These are phyloP conservation scores for Xestia xanthographa DNA, from an alignment of 2,888 invertebrate genomes.

Conservation along the genomic window DNA sequence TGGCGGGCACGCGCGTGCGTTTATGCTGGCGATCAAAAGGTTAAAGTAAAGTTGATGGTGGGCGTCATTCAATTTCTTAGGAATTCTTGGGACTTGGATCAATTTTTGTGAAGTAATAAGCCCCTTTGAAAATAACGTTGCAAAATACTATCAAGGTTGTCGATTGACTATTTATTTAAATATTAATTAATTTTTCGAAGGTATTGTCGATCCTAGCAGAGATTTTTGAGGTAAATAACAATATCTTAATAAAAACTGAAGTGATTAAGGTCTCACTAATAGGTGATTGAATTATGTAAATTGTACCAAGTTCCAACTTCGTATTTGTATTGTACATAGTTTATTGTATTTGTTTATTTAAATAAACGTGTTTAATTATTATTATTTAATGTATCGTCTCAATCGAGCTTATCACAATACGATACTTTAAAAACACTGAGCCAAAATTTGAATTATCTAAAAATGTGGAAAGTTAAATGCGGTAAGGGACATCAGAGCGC, in stretches of 20 bases:
- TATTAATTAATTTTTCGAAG: neutral
- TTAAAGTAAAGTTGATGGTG: conserved; percentile 2
- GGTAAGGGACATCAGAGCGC: neutral
- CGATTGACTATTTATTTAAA: neutral
- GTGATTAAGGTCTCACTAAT: neutral
- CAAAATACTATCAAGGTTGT: neutral
- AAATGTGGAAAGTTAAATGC: neutral
- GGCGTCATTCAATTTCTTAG: conserved; percentile 20
- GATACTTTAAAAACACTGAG: neutral
- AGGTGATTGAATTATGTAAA: conserved; percentile 6
- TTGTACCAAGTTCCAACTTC: conserved; percentile 14
- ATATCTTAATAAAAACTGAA: neutral
- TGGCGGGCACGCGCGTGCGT: too few relatives aligned
- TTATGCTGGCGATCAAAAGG: too few relatives aligned
- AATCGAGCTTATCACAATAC: conserved; percentile 29
- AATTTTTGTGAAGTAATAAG: conserved; percentile 29
- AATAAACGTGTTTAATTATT: conserved; percentile 26
- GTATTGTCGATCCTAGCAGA: neutral
- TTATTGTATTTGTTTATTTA: conserved; percentile 51
- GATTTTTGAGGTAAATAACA: neutral
- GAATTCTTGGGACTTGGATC: conserved; percentile 12
- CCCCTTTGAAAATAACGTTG: neutral
- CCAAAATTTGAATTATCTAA: conserved; percentile 33
- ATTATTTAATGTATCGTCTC: conserved; percentile 21
- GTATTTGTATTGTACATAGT: conserved; percentile 58